These are phyloP conservation scores for Scaeva pyrastri DNA, from an alignment of 2,888 invertebrate species.

Conservation along the genomic window DNA sequence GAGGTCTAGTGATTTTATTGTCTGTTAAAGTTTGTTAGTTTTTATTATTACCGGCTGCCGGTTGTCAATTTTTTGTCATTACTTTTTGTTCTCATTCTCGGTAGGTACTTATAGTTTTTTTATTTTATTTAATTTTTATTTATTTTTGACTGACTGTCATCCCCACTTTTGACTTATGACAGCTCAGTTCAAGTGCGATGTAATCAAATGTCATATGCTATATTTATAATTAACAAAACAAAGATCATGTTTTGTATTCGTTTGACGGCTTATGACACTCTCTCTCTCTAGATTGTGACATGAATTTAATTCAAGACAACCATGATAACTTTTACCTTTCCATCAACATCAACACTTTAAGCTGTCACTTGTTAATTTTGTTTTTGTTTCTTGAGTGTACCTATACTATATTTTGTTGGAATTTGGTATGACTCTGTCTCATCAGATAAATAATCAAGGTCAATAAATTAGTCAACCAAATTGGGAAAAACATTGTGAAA, in stretches of 20 bases:
- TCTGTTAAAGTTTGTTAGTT: constrained; percentile 1
- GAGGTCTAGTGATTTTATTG: constrained; percentile 42
- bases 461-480: neutral
- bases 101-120: neutral
- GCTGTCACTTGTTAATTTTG: constrained; percentile 10
- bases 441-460: constrained; percentile 15
- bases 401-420: neutral
- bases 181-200: constrained; percentile 38
- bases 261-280: constrained; percentile 33
- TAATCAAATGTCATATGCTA: constrained; percentile 30
- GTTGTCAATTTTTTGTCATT: constrained; percentile 13
- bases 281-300: constrained; percentile 3
- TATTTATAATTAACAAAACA: neutral
- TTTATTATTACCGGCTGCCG: constrained; percentile 24
- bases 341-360: neutral
- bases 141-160: neutral
- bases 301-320: constrained; percentile 7
- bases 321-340: constrained; percentile 2
- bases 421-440: neutral
- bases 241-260: neutral
- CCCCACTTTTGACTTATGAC: neutral
- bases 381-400: neutral
- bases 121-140: no score
- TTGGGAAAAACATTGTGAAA: neutral
- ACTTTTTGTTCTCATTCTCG: neutral